These are phyloP conservation scores for Hyposmocoma kahamanoa DNA, from an alignment of 1,140 invertebrate species.

Conservation along the genomic window DNA sequence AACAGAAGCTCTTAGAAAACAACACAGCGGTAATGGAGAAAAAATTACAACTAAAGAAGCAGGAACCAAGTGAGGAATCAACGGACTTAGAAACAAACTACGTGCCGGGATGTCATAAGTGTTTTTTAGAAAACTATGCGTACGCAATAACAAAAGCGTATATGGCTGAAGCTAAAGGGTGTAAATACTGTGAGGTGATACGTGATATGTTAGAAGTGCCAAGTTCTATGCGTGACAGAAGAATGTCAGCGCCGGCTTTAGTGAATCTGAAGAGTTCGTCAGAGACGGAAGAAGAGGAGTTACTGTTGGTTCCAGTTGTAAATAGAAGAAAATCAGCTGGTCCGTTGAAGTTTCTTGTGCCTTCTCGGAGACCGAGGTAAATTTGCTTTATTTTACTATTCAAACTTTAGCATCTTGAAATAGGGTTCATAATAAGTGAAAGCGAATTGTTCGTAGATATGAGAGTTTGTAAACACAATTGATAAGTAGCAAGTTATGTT, in stretches of 20 bases:
- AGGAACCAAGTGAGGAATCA: conserved; percentile 65
- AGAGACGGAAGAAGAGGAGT: conserved; percentile 48
- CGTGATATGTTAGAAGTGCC: conserved; percentile 63
- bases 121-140: conserved; percentile 69
- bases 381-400: conserved; percentile 17
- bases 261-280: conserved; percentile 46
- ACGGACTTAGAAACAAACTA: conserved; percentile 56
- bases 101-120: conserved; percentile 65
- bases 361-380: conserved; percentile 58
- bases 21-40: conserved; percentile 42
- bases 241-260: conserved; percentile 58
- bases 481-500: no score
- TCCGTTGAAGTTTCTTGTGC: conserved; percentile 54
- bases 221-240: conserved; percentile 39
- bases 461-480: no score
- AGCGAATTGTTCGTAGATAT: no score
- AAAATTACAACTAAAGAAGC: conserved; percentile 44
- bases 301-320: conserved; percentile 38
- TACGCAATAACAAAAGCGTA: conserved; percentile 66
- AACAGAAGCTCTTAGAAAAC: conserved; percentile 30
- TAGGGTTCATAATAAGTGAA: no score
- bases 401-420: no score
- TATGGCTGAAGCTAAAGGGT: conserved; percentile 55
- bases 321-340: conserved; percentile 64
- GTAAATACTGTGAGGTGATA: conserved; percentile 70